These are phyloP conservation scores for Macrosiphum euphorbiae DNA, from an alignment of 2,888 invertebrate genomes.

Conservation along the genomic window DNA sequence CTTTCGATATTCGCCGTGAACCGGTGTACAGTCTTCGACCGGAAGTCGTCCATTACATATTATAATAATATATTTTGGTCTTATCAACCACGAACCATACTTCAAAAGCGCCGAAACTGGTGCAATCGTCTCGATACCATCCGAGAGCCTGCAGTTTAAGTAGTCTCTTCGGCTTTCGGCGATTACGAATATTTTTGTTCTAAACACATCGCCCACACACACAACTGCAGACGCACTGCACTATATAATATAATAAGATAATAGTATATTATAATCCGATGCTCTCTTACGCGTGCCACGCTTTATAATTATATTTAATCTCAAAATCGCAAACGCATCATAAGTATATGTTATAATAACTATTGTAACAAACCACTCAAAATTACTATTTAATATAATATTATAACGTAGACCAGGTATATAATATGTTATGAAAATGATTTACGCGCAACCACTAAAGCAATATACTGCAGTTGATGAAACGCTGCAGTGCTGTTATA, in stretches of 20 bases:
- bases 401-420: not conserved
- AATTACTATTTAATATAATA: not conserved
- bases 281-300: not conserved
- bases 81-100: not conserved
- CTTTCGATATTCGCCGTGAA: not conserved
- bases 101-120: not conserved
- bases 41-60: not conserved
- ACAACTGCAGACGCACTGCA: not conserved
- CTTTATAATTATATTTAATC: constrained; percentile 9
- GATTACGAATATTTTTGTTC: not conserved
- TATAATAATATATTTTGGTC: not conserved
- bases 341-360: not conserved
- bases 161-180: not conserved
- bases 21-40: not conserved
- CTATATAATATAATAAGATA: not conserved
- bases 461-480: not conserved
- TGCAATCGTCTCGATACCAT: not conserved
- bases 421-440: not conserved
- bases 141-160: not conserved
- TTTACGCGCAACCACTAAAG: not conserved
- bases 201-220: not conserved
- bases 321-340: not conserved
- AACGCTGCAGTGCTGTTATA: not conserved
- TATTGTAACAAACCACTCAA: not conserved
- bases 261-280: not conserved